Base-by-base conservation (phyloP, 2,113 vertebrate genomes). In the Lagopus muta region DNA sequence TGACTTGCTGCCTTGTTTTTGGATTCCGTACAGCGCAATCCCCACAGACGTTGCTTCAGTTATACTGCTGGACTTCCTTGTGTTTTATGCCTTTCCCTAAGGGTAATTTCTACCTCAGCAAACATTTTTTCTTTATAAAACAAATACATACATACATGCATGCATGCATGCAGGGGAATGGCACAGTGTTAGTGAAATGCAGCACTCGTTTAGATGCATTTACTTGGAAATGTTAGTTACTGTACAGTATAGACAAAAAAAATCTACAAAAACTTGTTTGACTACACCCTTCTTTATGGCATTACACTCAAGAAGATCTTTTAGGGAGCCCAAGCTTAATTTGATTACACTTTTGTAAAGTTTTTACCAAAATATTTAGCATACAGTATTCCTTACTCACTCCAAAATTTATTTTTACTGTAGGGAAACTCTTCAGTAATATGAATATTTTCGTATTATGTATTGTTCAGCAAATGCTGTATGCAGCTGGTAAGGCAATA, bases 151-250 rank as follows among this genome's bases (percentile, higher is more conserved):
- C 25, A 60, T 13, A 14, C n/a, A 60, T 27, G 28, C 25, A 54
- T 16, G 17, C 27, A 16, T 28, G 13, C 14, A 24, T 4, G 10
- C 34, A 34, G 21, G 8, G 11, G 0, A 2, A 3, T 7, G 2
- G 3, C 8, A 22, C 2, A 1, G 5, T 50, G 8, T 60, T 80
- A 48, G 13, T 64, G 45, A 76, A 75, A 60, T 32, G 40, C 18
- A 71, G 17, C 28, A 30, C 21, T 55, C 4, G 20, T 73, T 73
- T 52, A 43, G 22, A 52, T 73, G 10, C 7, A 40, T 11, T 72
- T 50, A 6, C 28, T n/a, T 6, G 5, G 15, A 74, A 66, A n/a
- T 22, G 22, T 61, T 62, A 32, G 2, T 67, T 72, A 43, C 17
- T 60, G 27, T 25, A 34, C 2, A 83, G n/a, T 36, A 62, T 11